Evolutionary conservation across 2,888 invertebrate species (phyloP).

Genomic region (Antitype chi): DNA sequence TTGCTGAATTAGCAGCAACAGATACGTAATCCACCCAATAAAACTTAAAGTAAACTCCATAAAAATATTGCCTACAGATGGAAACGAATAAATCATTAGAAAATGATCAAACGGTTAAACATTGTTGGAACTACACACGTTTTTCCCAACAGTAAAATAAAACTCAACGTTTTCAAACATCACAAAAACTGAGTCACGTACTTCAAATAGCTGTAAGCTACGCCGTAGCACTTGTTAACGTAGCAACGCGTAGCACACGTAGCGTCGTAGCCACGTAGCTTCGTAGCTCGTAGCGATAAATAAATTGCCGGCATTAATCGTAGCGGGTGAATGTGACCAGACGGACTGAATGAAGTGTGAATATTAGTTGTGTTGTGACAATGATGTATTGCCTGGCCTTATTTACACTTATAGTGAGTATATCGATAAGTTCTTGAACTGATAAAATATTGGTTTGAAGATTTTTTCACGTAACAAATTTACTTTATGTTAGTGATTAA

Average conservation of each 20-base stretch:
- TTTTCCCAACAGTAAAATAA: constrained; percentile 7
- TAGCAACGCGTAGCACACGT: constrained; percentile 29
- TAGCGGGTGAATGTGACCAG: constrained; percentile 38
- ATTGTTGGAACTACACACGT: not conserved
- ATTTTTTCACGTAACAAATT: not conserved
- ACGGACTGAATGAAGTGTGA: constrained; percentile 33
- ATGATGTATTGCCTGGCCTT: constrained; percentile 24
- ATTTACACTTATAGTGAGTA: constrained; percentile 10
- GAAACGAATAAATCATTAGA: not conserved
- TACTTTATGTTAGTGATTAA: not conserved
- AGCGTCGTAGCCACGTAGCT: constrained; percentile 51
- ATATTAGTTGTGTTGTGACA: constrained; percentile 43
- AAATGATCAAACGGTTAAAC: too few relatives aligned
- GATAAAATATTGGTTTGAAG: not conserved
- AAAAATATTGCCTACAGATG: not conserved
- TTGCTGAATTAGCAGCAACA: too few relatives aligned
- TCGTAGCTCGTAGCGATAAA: constrained; percentile 50
- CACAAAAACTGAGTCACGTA: constrained; percentile 30
- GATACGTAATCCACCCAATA: too few relatives aligned
- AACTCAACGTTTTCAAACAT: constrained; percentile 3
- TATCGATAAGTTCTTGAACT: not conserved
- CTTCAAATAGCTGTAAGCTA: constrained; percentile 39
- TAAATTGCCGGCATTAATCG: constrained; percentile 57
- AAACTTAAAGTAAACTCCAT: too few relatives aligned
- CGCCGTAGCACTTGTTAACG: constrained; percentile 42